Percentiles rank a stretch among this genome's conserved stretches.
phyloP scores from a whole-genome alignment of 1,140 invertebrate genomes.

The Caerostris darwini region DNA sequence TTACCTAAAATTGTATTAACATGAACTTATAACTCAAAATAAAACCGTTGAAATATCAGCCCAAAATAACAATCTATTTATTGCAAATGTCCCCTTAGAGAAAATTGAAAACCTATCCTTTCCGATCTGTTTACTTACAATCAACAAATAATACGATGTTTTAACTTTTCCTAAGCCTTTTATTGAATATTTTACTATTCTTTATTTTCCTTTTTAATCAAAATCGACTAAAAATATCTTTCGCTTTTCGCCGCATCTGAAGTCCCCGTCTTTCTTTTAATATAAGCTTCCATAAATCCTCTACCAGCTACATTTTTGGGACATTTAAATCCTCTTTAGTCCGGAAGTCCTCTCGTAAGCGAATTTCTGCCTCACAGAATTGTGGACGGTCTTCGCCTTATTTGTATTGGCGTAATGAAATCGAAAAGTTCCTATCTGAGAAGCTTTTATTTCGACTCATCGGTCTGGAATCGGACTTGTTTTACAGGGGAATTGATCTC shows the following conservation, averaged over 20 bases:
- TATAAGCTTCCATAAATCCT: neutral
- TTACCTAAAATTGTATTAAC: too few species aligned
- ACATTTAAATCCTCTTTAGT: conserved; percentile 8
- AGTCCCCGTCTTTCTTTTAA: neutral
- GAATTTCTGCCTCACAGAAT: conserved; percentile 1
- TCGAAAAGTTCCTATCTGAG: neutral
- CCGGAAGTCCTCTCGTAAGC: neutral
- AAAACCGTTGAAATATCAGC: too few species aligned
- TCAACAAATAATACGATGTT: too few species aligned
- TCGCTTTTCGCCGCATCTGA: neutral
- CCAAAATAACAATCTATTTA: too few species aligned
- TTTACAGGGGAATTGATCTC: neutral
- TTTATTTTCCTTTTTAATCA: too few species aligned
- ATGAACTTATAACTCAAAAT: too few species aligned
- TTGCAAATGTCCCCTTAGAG: too few species aligned
- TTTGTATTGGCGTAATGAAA: neutral
- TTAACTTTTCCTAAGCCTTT: too few species aligned
- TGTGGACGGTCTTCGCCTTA: neutral
- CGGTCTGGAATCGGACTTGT: neutral
- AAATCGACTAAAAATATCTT: neutral
- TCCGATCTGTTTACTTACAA: too few species aligned
- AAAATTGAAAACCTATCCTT: too few species aligned
- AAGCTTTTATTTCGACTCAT: conserved; percentile 13
- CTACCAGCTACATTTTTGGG: neutral
- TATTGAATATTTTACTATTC: too few species aligned